phyloP scores from a whole-genome alignment of 2,113 vertebrate species.

The Reinhardtius hippoglossoides region DNA sequence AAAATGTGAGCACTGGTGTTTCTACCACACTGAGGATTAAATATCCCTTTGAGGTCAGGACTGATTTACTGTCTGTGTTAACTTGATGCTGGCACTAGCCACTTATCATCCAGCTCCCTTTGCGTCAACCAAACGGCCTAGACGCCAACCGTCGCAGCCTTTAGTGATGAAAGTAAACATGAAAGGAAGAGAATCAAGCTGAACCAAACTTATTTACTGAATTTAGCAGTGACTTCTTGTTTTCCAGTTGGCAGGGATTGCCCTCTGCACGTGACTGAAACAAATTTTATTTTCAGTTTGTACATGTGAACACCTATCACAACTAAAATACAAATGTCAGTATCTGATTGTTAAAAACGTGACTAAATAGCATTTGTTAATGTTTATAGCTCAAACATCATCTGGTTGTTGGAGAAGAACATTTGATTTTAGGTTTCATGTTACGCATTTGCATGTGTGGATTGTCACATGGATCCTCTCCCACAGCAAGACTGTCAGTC shows the following conservation, averaged over 20 bases:
- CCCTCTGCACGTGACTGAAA: constrained; percentile 20
- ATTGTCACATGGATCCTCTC: constrained; percentile 32
- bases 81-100: constrained; percentile 3
- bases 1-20: not conserved
- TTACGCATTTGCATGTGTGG: constrained; percentile 28
- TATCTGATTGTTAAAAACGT: not conserved
- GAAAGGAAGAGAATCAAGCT: constrained; percentile 14
- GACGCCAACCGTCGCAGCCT: not conserved
- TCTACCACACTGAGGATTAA: not conserved
- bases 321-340: not conserved
- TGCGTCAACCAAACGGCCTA: constrained; percentile 16
- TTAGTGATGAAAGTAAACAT: constrained; percentile 11
- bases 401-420: not conserved
- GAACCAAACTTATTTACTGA: not conserved
- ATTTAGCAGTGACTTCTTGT: constrained; percentile 16
- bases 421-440: constrained; percentile 18
- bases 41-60: constrained; percentile 15
- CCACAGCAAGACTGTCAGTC: constrained; percentile 17
- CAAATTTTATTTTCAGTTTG: not conserved
- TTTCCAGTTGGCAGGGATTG: constrained; percentile 13
- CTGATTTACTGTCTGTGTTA: constrained; percentile 17
- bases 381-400: not conserved
- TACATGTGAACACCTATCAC: not conserved
- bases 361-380: constrained; percentile 2
- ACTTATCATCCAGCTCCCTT: constrained; percentile 3